These are phyloP conservation scores for Pseudorectes ferrugineus DNA, from an alignment of 2,113 vertebrate genomes.

Conservation along the genomic window DNA sequence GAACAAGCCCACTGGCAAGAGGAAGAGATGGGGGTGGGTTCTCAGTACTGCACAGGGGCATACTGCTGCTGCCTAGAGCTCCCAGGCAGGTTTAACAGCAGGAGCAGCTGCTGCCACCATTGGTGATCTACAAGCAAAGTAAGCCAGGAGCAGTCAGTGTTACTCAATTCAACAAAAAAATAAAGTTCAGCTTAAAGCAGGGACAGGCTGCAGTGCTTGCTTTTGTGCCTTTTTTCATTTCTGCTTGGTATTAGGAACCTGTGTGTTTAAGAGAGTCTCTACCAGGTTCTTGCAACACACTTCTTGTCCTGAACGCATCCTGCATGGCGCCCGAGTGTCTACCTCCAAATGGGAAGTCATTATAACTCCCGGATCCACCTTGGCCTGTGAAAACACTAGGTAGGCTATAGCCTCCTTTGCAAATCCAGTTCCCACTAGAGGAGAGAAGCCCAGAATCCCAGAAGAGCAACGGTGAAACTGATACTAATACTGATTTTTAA, in stretches of 20 bases:
- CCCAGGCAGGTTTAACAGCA: neutral
- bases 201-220: neutral
- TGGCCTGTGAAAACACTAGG: neutral
- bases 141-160: neutral
- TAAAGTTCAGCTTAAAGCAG: neutral
- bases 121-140: neutral
- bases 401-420: neutral
- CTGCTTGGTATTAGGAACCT: neutral
- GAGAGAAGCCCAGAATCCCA: neutral
- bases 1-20: neutral
- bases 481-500: neutral
- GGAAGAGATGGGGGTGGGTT: neutral
- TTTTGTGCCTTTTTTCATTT: neutral
- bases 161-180: neutral
- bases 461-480: neutral
- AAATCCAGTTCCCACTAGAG: neutral
- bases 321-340: neutral
- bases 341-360: neutral
- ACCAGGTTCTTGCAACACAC: constrained; percentile 7
- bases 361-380: neutral
- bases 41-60: neutral
- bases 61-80: neutral
- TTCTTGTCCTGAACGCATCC: neutral
- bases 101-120: neutral
- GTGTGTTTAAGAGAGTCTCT: neutral